Percentiles rank a stretch among this genome's conserved stretches.
Evolutionary conservation across 1,140 invertebrate species (phyloP).

Genomic region (Drosophila mauritiana): DNA sequence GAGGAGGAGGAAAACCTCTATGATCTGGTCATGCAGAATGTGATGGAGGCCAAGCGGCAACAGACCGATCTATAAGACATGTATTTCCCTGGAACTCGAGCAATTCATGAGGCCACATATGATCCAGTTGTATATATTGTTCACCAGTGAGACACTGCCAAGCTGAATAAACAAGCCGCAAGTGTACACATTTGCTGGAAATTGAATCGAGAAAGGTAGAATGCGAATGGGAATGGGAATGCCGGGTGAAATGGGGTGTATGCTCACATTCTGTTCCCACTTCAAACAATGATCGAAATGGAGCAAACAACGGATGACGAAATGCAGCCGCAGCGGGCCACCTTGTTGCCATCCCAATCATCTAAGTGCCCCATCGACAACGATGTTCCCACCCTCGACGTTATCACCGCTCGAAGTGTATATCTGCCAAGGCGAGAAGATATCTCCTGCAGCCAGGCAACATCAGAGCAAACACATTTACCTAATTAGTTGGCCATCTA

Average conservation of each 20-base stretch:
- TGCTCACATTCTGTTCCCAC: slow-evolving; percentile 52
- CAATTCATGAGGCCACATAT: background rate
- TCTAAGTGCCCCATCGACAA: slow-evolving; percentile 48
- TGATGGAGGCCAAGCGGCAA: slow-evolving; percentile 50
- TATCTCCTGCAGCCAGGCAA: background rate
- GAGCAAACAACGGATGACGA: slow-evolving; percentile 47
- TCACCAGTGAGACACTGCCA: slow-evolving; percentile 29
- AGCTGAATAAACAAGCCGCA: slow-evolving; percentile 70
- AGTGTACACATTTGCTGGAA: slow-evolving; percentile 49
- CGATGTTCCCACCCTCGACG: slow-evolving; percentile 39
- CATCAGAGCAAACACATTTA: slow-evolving; percentile 66
- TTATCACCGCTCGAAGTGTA: slow-evolving; percentile 9
- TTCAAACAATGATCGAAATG: slow-evolving; percentile 52
- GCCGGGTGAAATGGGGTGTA: slow-evolving; percentile 18
- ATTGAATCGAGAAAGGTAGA: slow-evolving; percentile 29
- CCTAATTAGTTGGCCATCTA: slow-evolving; percentile 59
- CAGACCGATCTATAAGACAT: slow-evolving; percentile 26
- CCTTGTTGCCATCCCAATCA: slow-evolving; percentile 40
- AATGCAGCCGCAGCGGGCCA: slow-evolving; percentile 3
- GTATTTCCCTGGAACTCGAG: slow-evolving; percentile 44
- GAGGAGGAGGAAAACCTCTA: slow-evolving; percentile 51
- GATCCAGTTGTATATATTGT: slow-evolving; percentile 23
- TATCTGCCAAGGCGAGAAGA: slow-evolving; percentile 16
- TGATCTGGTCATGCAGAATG: slow-evolving; percentile 68
- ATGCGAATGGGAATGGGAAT: slow-evolving; percentile 3